phyloP scores from a whole-genome alignment of 92 coral and sea anemone species.

The Chrysogorgia sp. region DNA sequence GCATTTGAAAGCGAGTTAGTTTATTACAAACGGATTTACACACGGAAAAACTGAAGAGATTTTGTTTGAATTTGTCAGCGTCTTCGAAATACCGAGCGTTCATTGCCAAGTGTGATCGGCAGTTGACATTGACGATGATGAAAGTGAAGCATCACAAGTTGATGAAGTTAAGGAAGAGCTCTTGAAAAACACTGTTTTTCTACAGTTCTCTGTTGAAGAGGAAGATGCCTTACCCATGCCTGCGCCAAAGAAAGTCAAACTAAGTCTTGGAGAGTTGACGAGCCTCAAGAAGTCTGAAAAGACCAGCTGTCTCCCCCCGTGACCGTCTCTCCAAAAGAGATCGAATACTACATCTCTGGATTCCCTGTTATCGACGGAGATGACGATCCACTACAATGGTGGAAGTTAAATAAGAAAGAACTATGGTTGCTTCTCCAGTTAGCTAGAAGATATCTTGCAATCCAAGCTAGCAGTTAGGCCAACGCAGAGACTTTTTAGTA shows the following conservation, averaged over 20 bases:
- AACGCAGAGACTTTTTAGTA: slow-evolving; percentile 18
- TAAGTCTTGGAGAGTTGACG: slow-evolving; percentile 41
- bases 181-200: no score
- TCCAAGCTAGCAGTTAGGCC: slow-evolving; percentile 39
- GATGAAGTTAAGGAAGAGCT: no score
- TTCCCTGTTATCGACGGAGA: slow-evolving; percentile 36
- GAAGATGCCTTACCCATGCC: neutral
- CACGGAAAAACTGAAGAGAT: no score
- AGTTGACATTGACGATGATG: no score
- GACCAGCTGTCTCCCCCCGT: slow-evolving; percentile 15
- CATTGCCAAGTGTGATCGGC: no score
- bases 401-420: slow-evolving; percentile 4
- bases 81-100: no score
- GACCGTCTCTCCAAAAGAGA: slow-evolving; percentile 22
- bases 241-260: slow-evolving; percentile 19
- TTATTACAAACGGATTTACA: no score
- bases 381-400: slow-evolving; percentile 38
- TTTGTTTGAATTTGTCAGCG: no score
- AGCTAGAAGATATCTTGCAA: slow-evolving; percentile 22
- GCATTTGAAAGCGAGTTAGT: no score
- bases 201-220: no score
- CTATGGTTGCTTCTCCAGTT: slow-evolving; percentile 3
- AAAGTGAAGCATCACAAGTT: no score
- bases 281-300: slow-evolving; percentile 24
- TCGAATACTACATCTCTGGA: neutral